Base-by-base conservation (phyloP, 2,797 vertebrate genomes). In the Vultur gryphus region DNA sequence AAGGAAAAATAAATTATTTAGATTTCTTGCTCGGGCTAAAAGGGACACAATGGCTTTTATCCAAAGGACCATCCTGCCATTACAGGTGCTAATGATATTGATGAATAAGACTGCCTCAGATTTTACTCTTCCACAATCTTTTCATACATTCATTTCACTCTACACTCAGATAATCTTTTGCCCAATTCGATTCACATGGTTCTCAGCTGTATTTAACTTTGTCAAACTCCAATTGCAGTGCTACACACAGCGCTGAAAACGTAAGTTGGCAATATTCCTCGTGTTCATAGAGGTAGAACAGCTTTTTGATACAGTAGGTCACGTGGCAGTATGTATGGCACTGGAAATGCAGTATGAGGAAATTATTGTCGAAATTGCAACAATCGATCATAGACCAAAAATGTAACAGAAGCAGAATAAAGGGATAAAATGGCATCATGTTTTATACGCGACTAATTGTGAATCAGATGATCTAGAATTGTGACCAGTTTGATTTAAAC, bases 321-420 rank as follows among this genome's bases (percentile, higher is more conserved):
- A 9, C 0, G 15, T 23, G 64, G 84, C 48, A 48, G 21, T 16
- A 9, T 0, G 16, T 2, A 14, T 3, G 54, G 28, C 64, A 21
- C 72, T 61, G 39, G 49, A 64, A 88, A 73, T 7, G 59, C 81
- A 58, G 8, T 0, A 3, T 21, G 54, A 43, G 6, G 64, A 78
- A 77, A 65, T 62, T 18, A 25, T 7, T 10, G 25, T 24, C 41
- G 80, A 52, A 75, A 87, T 16, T 43, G 55, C 70, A 85, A 28
- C 31, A 8, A 19, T 5, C 46, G 81, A 67, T 48, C 51, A 57
- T 0, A 51, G 70, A 48, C 6, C 33, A 44, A 51, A 91, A 83
- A 20, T 11, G 43, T 15, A 73, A 37, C 0, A 71, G 70, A 51
- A 81, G 43, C 5, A 46, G 69, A 55, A 71, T 19, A 41, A 86